Evolutionary conservation across 2,113 vertebrate species (phyloP), one percentile per base, ranked within the genome.

Genomic region (Clinocottus analis): DNA sequence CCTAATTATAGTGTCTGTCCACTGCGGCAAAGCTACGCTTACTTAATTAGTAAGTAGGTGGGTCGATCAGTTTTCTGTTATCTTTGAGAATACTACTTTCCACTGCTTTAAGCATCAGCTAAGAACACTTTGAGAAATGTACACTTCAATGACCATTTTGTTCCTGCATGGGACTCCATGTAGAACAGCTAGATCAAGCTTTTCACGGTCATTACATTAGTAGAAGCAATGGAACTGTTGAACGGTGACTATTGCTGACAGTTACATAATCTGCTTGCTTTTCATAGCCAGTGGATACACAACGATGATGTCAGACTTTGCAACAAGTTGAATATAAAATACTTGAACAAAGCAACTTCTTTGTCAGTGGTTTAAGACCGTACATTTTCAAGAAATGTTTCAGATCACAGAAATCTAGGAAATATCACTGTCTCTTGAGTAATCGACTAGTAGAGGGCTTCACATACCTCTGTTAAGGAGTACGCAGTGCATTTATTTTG

Each of bases 231-330:
- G 62, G 65, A 55, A 70, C 89, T n/a, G 70, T 81, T 89, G 84
- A 89, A 67, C 72, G 55, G 79, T 84, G 59, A 79, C 66, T 55
- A 77, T 71, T 19, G 43, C 71, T 83, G 68, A 85, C 49, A 61
- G 73, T 66, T 79, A 41, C 70, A 56, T 74, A 72, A 85, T 83
- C 80, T 82, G 72, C 61, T 59, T 76, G 76, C 80, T 69, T 86
- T 80, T 82, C 62, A 85, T 81, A 72, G 70, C 53, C 76, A 89
- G 69, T 86, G 80, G 77, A 78, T 73, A 75, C 88, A 89, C 64
- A 27, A 84, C 60, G 51, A 55, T 82, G 79, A 89, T 83, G 75
- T 92, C 64, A 60, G 47, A 79, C 27, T 70, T 82, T 82, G 55
- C 62, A 76, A 29, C 58, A 53, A 67, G 73, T 65, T 75, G 62